Conservation (phyloP, 2,888 invertebrate genomes). For the Glomeris marginata region DNA sequence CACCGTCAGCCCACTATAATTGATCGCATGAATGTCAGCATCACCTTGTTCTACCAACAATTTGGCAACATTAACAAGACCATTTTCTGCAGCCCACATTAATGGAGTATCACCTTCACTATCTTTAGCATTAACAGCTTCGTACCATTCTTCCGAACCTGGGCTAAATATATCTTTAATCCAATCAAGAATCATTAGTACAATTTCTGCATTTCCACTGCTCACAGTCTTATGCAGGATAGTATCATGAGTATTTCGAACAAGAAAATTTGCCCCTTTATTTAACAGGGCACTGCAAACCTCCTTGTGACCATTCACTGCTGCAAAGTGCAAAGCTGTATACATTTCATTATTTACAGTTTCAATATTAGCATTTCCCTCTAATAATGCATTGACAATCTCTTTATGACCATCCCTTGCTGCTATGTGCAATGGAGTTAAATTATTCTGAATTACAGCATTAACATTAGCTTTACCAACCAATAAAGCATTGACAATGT, state of each 20-base stretch:
- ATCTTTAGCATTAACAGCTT: background rate
- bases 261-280: background rate
- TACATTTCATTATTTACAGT: no score
- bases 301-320: background rate
- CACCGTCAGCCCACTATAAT: background rate
- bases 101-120: conserved; percentile 4
- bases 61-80: conserved; percentile 2
- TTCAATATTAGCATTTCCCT: no score
- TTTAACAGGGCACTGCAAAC: background rate
- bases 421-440: conserved; percentile 30
- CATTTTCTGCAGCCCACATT: conserved; percentile 4
- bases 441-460: conserved; percentile 15
- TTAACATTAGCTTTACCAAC: conserved; percentile 47
- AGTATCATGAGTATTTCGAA: background rate
- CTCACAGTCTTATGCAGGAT: background rate
- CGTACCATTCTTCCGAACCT: background rate
- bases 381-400: conserved; percentile 46
- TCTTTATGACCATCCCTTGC: conserved; percentile 47
- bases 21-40: background rate
- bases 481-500: conserved; percentile 6
- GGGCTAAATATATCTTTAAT: background rate
- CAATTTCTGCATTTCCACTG: background rate
- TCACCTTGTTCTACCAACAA: background rate
- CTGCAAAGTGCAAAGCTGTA: conserved; percentile 1
- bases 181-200: no score